phyloP scores from a whole-genome alignment of 2,888 invertebrate genomes.

The Yponomeuta cagnagella region DNA sequence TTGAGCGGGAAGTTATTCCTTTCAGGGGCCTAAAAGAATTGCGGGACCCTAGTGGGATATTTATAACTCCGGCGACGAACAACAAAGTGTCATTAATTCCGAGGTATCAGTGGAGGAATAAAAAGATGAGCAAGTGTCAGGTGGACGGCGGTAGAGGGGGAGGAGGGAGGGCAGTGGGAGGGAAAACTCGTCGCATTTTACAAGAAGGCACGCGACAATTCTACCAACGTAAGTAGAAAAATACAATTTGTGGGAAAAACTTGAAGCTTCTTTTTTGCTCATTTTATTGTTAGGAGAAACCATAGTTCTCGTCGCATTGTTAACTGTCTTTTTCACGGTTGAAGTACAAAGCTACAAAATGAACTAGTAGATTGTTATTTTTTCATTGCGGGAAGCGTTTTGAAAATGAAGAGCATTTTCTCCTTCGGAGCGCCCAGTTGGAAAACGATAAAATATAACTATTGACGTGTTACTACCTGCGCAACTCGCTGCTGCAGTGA shows the following conservation, averaged over 20 bases:
- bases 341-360: neutral
- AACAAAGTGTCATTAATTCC: constrained; percentile 46
- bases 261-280: constrained; percentile 4
- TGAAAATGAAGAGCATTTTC: neutral
- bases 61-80: constrained; percentile 31
- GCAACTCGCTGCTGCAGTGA: neutral
- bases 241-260: constrained; percentile 9
- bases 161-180: constrained; percentile 14
- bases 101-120: constrained; percentile 33
- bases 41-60: neutral
- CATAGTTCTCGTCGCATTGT: neutral
- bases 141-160: constrained; percentile 14
- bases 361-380: neutral
- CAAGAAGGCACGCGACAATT: neutral
- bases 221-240: neutral
- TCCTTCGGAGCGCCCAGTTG: neutral
- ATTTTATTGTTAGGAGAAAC: neutral
- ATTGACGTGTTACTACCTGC: constrained; percentile 1
- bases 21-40: neutral
- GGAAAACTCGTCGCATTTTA: constrained; percentile 17
- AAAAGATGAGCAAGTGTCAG: constrained; percentile 20
- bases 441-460: constrained; percentile 1
- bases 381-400: neutral
- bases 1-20: neutral
- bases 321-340: neutral